Base-by-base conservation (phyloP, 2,113 vertebrate species). In the Festucalex cinctus region DNA sequence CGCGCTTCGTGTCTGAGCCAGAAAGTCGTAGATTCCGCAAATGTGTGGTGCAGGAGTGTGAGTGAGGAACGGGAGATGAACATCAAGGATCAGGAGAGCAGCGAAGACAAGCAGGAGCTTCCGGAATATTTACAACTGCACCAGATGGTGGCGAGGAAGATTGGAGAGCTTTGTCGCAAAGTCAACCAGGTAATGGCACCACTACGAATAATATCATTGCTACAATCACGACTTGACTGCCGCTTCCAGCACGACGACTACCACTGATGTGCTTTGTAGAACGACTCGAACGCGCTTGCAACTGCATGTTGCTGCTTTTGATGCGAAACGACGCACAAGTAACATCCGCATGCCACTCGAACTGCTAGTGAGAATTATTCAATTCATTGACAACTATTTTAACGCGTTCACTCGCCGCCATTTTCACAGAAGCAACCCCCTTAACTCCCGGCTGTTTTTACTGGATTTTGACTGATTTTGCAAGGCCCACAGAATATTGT, bases 81-180 rank as follows among this genome's bases (percentile, higher is more conserved):
- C 28, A 26, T 24, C 2, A 86, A 91, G 41, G 85, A 90, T 75
- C 62, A 89, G 81, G 77, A 70, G 70, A 80, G 78, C 66, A 89
- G 91, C n/a, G 86, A 91, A 3, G 88, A 93, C 1, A 92, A 91
- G 36, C 92, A 93, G 19, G 91, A 93, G 36, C 80, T 93, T 28
- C 88, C 92, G 0, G 94, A 97, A 66, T 95, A 92, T 71, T 81
- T 94, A 64, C 88, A 88, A 48, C 92, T 98, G 61, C 95, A 98
- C 83, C 94, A 94, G 35, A 79, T 90, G 61, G 90, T 98, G 56
- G 94, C 97, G 68, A 92, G 92, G 79, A 95, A 93, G 78, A 94
- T 98, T 13, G 94, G 94, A 13, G 97, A 98, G 82, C 96, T 97
- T 84, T 98, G 97, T 87, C 91, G 96, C 46, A 91, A 94, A 20